Base-by-base conservation (phyloP, 2,113 vertebrate genomes). In the Orientallactaga bullata region DNA sequence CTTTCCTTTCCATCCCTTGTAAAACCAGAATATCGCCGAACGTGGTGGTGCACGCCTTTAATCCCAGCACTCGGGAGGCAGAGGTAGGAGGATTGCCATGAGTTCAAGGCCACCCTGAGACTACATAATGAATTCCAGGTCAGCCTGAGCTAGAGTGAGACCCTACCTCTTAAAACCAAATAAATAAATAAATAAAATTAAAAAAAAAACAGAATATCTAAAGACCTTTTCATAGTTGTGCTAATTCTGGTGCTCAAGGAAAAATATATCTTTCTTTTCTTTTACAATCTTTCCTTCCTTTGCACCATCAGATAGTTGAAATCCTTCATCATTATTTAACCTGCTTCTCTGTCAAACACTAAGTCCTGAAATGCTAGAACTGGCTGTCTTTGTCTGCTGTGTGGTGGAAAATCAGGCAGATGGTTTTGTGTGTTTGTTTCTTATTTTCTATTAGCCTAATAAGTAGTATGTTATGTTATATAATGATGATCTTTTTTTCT, bases 161-260 rank as follows among this genome's bases (percentile, higher is more conserved):
- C n/a, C n/a, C n/a, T n/a, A n/a, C n/a, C n/a, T n/a, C n/a, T n/a
- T n/a, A n/a, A n/a, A n/a, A n/a, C n/a, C n/a, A n/a, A n/a, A n/a
- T n/a, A n/a, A n/a, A n/a, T n/a, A n/a, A n/a, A n/a, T n/a, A n/a
- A n/a, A n/a, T n/a, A n/a, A n/a, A n/a, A n/a, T n/a, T n/a, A n/a
- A n/a, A n/a, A n/a, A n/a, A 88, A 47, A 47, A 47, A 5, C 42
- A 47, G 42, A 47, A 47, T 81, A 77, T 35, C 42, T 79, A 18
- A 91, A 18, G 4, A 93, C 3, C 26, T 78, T 94, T 89, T 23
- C 93, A 51, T 83, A 89, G 89, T 77, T 80, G 42, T 85, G 23
- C 28, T 39, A 88, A 55, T 35, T 16, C 11, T 81, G 61, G 30
- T n/a, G 77, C 77, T 66, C 72, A 95, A 81, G 23, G 47, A 78